Base-by-base conservation (phyloP, 2,797 vertebrate genomes). In the Avahi laniger region DNA sequence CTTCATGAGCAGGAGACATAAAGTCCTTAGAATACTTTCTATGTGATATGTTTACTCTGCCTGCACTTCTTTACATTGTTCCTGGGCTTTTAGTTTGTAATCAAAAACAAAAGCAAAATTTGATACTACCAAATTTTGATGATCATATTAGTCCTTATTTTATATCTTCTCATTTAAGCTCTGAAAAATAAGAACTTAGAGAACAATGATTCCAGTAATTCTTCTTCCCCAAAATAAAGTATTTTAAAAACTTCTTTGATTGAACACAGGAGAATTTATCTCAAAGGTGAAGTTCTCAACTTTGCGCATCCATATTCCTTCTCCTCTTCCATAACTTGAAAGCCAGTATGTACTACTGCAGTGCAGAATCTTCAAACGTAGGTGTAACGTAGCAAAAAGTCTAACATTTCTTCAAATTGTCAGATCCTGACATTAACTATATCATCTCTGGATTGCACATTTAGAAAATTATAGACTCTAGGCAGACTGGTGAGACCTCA, bases 391-490 rank as follows among this genome's bases (percentile, higher is more conserved):
- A 30, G 57, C 26, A 28, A 69, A 59, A 67, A 89, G 93, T 88
- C 57, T 73, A 86, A 65, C 54, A 28, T 35, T 93, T 59, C 41
- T 89, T 96, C 83, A 75, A 15, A 95, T 94, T 70, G 18, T 81
- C 57, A 96, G 26, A 75, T 85, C 52, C 48, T 97, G 67, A 61
- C 59, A 59, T 84, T 94, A 86, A 92, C 43, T 89, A 69, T 76
- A 81, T 73, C 63, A 76, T 61, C 2, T 65, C 35, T 85, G 83
- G 82, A 86, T 87, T 52, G 76, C 76, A 89, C 13, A 30, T 85
- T 89, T 43, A 87, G 95, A 93, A 98, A 98, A 95, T 95, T 95
- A 94, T 4, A 94, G 76, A 78, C 59, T 97, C 6, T 43, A 86
- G 11, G 26, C 33, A 96, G 78, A 90, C 75, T 84, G 82, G n/a